phyloP scores from a whole-genome alignment of 2,888 invertebrate genomes.

The Theretra japonica region DNA sequence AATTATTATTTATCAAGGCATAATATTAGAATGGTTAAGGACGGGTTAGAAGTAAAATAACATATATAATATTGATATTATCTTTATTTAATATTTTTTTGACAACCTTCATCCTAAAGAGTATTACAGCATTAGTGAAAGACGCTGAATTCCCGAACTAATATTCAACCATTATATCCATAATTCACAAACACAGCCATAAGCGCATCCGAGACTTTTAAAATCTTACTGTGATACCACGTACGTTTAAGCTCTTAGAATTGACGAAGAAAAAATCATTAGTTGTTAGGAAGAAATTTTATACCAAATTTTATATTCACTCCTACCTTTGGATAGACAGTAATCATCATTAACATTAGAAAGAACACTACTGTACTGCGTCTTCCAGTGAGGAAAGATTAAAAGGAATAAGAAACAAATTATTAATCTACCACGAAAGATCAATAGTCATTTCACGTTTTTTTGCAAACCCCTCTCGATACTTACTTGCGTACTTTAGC shows the following conservation, averaged over 20 bases:
- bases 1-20: no score
- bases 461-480: no score
- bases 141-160: not conserved
- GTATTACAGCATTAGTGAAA: not conserved
- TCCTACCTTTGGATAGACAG: no score
- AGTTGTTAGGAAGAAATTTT: no score
- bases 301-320: no score
- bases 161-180: not conserved
- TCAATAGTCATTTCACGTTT: no score
- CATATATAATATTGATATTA: not conserved
- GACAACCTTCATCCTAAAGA: conserved; percentile 51
- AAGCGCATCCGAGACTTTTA: not conserved
- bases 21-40: not conserved
- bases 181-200: conserved; percentile 2
- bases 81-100: conserved; percentile 44
- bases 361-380: no score
- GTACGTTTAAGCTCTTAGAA: not conserved
- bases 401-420: no score
- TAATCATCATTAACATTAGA: no score
- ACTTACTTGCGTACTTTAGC: no score
- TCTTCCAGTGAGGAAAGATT: no score
- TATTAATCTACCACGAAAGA: no score
- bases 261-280: not conserved
- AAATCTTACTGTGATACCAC: not conserved
- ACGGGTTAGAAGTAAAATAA: not conserved